Evolutionary conservation across 1,140 invertebrate genomes (phyloP).

Genomic region (Penaeus vannamei): DNA sequence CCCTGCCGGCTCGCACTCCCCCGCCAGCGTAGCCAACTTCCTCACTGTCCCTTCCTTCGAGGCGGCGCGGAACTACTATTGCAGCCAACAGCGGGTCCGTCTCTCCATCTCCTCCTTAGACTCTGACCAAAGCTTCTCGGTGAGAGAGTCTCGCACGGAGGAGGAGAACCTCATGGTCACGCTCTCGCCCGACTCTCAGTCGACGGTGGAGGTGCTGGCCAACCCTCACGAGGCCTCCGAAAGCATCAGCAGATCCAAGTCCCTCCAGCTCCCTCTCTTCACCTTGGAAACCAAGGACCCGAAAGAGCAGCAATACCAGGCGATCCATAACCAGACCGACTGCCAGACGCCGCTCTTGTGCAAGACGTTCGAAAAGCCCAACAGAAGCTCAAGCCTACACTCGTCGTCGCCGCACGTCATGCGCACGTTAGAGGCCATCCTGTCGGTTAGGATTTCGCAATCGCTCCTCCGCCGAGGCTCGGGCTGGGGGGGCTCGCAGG

Average conservation of each 20-base stretch:
- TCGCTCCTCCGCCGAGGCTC: constrained; percentile 50
- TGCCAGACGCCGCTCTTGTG: constrained; percentile 61
- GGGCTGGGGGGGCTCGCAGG: constrained; percentile 53
- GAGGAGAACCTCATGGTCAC: constrained; percentile 45
- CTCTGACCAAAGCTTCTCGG: constrained; percentile 44
- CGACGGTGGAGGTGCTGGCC: neutral
- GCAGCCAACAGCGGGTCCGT: constrained; percentile 47
- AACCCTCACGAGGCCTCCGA: neutral
- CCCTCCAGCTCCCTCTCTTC: constrained; percentile 34
- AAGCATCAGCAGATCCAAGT: constrained; percentile 41
- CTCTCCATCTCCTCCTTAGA: constrained; percentile 63
- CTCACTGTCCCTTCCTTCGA: constrained; percentile 68
- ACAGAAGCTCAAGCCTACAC: constrained; percentile 54
- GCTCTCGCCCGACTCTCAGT: constrained; percentile 32
- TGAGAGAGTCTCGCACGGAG: constrained; percentile 29
- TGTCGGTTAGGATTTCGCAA: constrained; percentile 64
- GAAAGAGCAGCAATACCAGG: neutral
- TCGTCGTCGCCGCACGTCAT: constrained; percentile 62
- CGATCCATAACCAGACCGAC: constrained; percentile 39
- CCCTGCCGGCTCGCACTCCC: constrained; percentile 33
- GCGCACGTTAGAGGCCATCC: constrained; percentile 64
- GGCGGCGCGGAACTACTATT: constrained; percentile 57
- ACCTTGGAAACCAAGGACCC: neutral
- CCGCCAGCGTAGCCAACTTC: constrained; percentile 64
- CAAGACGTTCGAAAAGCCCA: constrained; percentile 66